These are phyloP conservation scores for Mobula hypostoma DNA, from an alignment of 2,113 vertebrate genomes.

Conservation along the genomic window DNA sequence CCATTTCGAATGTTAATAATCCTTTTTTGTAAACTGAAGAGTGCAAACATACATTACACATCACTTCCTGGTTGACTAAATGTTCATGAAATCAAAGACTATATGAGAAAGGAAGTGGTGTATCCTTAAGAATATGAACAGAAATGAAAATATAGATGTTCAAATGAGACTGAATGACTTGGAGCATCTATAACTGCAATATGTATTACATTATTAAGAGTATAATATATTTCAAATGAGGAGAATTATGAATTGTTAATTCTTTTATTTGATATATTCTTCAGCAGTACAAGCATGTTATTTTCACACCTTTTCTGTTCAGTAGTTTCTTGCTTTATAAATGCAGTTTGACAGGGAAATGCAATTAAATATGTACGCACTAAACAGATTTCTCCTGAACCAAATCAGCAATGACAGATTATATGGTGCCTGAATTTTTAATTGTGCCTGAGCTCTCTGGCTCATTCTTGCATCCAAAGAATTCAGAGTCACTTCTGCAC, in stretches of 20 bases:
- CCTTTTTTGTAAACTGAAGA: too few relatives aligned
- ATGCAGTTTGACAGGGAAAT: slow-evolving; percentile 17
- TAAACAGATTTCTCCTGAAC: background rate
- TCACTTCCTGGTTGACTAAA: background rate
- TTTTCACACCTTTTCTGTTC: slow-evolving; percentile 13
- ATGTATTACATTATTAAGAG: background rate
- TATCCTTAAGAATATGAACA: background rate
- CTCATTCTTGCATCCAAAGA: background rate
- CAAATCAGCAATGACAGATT: background rate
- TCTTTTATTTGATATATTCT: slow-evolving; percentile 8
- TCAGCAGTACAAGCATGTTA: background rate
- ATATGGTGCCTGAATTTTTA: background rate
- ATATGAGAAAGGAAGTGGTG: background rate
- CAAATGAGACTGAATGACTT: background rate
- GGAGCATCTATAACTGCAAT: background rate
- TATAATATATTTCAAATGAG: slow-evolving; percentile 29
- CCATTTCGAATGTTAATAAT: too few relatives aligned
- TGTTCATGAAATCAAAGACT: background rate
- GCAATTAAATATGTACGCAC: slow-evolving; percentile 10
- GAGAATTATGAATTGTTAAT: slow-evolving; percentile 5
- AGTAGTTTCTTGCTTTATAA: slow-evolving; percentile 26
- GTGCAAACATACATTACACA: background rate
- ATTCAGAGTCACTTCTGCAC: background rate
- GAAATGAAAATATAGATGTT: slow-evolving; percentile 8
- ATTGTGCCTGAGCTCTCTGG: background rate